A percentile compares a stretch with the other conserved stretches of the same genome.
Evolutionary conservation across 2,797 vertebrate genomes (phyloP).

Genomic region (Mico argentatus): DNA sequence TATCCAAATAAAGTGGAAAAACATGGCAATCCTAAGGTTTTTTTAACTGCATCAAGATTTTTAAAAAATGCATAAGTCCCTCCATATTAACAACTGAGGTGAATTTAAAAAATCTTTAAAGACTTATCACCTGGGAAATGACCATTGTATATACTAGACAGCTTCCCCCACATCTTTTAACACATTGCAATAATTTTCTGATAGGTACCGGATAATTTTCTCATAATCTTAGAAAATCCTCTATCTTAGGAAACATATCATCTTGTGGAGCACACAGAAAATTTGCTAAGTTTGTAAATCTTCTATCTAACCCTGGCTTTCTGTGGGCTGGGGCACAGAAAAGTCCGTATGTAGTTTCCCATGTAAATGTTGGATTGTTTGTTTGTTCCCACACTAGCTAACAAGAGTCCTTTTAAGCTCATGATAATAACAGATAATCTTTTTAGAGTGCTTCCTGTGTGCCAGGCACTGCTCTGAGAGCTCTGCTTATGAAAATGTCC

Average conservation of each 20-base stretch:
- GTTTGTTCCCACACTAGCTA: neutral
- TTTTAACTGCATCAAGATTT: neutral
- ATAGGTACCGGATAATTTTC: neutral
- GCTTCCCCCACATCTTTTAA: neutral
- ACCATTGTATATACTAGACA: neutral
- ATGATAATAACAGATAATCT: neutral
- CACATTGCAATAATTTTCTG: neutral
- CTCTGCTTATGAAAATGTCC: neutral
- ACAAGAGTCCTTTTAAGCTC: neutral
- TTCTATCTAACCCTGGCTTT: neutral
- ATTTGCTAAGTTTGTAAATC: neutral
- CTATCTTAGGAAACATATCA: neutral
- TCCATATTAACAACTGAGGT: neutral
- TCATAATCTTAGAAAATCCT: neutral
- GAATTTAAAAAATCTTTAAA: neutral
- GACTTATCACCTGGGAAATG: neutral
- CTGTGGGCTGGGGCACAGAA: neutral
- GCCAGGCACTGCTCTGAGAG: neutral
- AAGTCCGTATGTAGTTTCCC: neutral
- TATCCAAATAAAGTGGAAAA: slow-evolving; percentile 3
- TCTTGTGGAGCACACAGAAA: neutral
- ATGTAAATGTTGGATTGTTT: neutral
- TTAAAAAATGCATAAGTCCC: neutral
- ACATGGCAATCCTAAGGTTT: neutral
- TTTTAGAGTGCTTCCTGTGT: neutral